Conservation (phyloP, 2,797 vertebrate species). For the Synaphobranchus kaupii region DNA sequence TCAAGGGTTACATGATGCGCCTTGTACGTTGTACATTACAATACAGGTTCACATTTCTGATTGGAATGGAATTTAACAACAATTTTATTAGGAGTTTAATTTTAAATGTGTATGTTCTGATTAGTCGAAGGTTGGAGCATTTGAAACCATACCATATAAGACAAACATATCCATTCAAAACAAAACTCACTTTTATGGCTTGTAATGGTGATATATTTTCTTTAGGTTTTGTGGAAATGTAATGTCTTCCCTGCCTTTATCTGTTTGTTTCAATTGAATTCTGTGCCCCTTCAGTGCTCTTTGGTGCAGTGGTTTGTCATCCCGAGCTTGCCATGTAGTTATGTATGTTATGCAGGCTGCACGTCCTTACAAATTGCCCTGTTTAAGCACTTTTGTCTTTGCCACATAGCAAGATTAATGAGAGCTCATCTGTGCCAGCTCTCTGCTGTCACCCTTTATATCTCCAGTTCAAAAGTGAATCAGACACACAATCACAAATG, state of each 20-base stretch:
- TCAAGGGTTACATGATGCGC: background rate
- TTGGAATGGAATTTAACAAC: background rate
- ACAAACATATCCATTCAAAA: background rate
- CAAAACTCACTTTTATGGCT: background rate
- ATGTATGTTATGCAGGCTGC: background rate
- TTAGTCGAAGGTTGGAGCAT: background rate
- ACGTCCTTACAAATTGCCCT: slow-evolving; percentile 22
- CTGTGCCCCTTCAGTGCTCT: background rate
- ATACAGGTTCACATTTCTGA: background rate
- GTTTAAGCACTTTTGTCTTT: slow-evolving; percentile 31
- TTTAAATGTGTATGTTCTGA: background rate
- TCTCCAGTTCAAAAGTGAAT: slow-evolving; percentile 30
- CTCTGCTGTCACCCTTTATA: slow-evolving; percentile 24
- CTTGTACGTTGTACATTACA: background rate
- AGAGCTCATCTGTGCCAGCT: slow-evolving; percentile 12
- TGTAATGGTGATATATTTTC: background rate
- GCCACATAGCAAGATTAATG: slow-evolving; percentile 35
- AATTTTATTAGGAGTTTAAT: background rate
- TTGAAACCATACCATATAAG: background rate
- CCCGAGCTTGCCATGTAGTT: slow-evolving; percentile 1
- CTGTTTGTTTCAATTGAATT: slow-evolving; percentile 29
- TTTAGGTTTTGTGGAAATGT: background rate
- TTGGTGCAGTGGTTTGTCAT: slow-evolving; percentile 9
- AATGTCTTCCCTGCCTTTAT: slow-evolving; percentile 14
- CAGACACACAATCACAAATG: slow-evolving; percentile 29